Evolutionary conservation across 1,140 invertebrate genomes (phyloP), one percentile per base, ranked within the genome.

Genomic region (Bombus vancouverensis): DNA sequence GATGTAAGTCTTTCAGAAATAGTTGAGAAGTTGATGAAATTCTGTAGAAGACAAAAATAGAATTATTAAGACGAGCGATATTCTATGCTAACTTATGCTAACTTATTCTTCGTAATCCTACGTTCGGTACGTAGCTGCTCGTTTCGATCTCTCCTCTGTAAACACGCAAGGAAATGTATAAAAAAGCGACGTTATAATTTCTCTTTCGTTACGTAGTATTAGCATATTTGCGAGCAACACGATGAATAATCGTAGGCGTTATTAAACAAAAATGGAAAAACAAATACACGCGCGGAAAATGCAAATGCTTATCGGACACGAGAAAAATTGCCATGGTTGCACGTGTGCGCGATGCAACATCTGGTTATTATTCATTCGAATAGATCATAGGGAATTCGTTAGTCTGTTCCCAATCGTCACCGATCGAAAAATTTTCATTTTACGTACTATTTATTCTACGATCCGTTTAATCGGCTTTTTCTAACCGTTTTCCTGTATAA

Each of bases 301-400:
- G 81, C 59, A 81, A 75, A 83, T 75, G 59, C 18, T 22, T 22
- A 18, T 65, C 72, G 59, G 39, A 37, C 57, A 39, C 13, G 72
- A 37, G 81, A 76, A 75, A 83, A 83, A 83, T 83, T 32, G 57
- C 32, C 25, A 66, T 32, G 5, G 72, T 39, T 66, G 71, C 80
- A 81, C 71, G 81, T 82, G 47, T n/a, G 81, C 71, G 10, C 71
- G 8, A 32, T 22, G 72, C 28, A 47, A 76, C 81, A 83, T 76
- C 81, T 76, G 81, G 72, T 66, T 76, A 76, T 65, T 76, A 83
- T 66, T 83, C 32, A 76, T 76, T 66, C 59, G 25, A 3, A 34
- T 65, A 75, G 42, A 65, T 76, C 81, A 47, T 44, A 66, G 28
- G 9, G 53, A 37, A 76, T 75, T 83, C 74, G n/a, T 66, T 53